Base-by-base conservation (phyloP, 2,797 vertebrate genomes). In the Neostethus bicornis region DNA sequence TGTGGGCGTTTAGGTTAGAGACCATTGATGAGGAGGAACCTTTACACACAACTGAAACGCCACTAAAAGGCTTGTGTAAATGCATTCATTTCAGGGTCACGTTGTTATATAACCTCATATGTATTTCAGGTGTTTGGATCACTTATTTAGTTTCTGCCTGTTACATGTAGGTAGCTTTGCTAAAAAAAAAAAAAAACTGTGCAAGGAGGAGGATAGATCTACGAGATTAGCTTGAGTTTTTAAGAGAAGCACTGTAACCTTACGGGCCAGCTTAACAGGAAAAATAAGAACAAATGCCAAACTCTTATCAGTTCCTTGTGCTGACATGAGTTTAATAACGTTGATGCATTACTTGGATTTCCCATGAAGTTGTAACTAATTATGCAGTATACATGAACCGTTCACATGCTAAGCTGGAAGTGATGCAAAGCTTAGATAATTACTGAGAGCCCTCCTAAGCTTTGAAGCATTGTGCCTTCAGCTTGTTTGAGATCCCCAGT, bases 401-500 rank as follows among this genome's bases (percentile, higher is more conserved):
- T 66, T 66, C 47, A 35, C 62, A 67, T 45, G 43, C 57, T 48
- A 38, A 14, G 59, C 45, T 65, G 61, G 47, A 75, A 75, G 62
- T 70, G 64, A 66, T 39, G 62, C 73, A 62, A 47, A 66, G 39
- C 73, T 50, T 31, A 53, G 58, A 35, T 29, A 81, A 70, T 66
- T 58, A 67, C 61, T 61, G 61, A 79, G 84, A 77, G 77, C 24
- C 41, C 59, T 51, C 14, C 9, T 53, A 52, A 65, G 55, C 56
- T 73, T 56, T 46, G 56, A 76, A 73, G 60, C 61, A 57, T 74
- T 66, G 64, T 60, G 67, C 35, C 31, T 45, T 19, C 44, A 54
- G 20, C 63, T 77, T 77, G 82, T 85, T 46, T 42, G 46, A 70
- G 38, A 50, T 71, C 64, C n/a, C 77, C 56, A 43, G 58, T 72